A percentile compares a stretch with the other conserved stretches of the same genome.
phyloP scores from a whole-genome alignment of 2,113 vertebrate genomes.

The Ornithorhynchus anatinus region DNA sequence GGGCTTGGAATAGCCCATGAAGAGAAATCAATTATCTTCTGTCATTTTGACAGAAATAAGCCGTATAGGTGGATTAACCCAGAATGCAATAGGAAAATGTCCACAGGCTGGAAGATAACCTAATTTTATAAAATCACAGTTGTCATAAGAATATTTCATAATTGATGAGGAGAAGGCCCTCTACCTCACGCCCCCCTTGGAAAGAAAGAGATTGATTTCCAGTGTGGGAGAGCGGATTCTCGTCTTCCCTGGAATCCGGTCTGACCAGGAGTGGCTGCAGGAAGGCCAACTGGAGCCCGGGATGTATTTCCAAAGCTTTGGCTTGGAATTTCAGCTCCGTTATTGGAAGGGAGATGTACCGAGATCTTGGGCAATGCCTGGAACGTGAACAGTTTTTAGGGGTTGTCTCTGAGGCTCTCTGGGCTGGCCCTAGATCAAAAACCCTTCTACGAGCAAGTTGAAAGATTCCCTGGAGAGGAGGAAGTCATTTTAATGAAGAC shows the following conservation, averaged over 20 bases:
- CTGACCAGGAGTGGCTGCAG: constrained; percentile 23
- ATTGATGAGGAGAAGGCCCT: constrained; percentile 29
- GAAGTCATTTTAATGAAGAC: background rate
- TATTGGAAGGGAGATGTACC: constrained; percentile 13
- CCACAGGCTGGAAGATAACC: constrained; percentile 53
- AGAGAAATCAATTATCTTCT: constrained; percentile 67
- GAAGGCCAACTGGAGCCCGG: background rate
- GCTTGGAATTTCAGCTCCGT: constrained; percentile 34
- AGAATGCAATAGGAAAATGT: constrained; percentile 54
- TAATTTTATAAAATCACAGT: constrained; percentile 62
- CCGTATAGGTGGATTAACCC: constrained; percentile 50
- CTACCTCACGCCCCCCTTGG: background rate
- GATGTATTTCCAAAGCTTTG: constrained; percentile 25
- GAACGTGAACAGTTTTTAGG: constrained; percentile 7
- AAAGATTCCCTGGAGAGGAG: constrained; percentile 3
- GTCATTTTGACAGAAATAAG: constrained; percentile 69
- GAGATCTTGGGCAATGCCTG: background rate
- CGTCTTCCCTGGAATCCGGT: background rate
- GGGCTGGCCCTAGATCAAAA: background rate
- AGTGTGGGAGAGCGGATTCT: background rate
- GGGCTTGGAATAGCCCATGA: constrained; percentile 60
- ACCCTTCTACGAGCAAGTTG: background rate
- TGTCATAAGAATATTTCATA: constrained; percentile 39
- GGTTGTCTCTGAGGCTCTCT: background rate
- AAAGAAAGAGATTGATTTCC: constrained; percentile 29